Evolutionary conservation across 2,888 invertebrate species (phyloP).

Genomic region (Epistrophella euchroma): DNA sequence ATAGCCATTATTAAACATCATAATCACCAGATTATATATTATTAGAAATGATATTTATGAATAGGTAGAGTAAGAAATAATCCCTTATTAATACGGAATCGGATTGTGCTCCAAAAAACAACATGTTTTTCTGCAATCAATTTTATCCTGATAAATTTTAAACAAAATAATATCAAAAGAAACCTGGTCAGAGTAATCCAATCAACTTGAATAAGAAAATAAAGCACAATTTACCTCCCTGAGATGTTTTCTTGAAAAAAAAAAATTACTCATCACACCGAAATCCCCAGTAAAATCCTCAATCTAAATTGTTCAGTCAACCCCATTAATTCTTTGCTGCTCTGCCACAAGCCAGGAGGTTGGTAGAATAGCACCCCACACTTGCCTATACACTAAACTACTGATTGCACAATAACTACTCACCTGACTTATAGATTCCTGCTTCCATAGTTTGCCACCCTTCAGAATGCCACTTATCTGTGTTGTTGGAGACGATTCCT

Average conservation of each 20-base stretch:
- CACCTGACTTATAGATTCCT: slow-evolving; percentile 86
- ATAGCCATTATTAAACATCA: background rate
- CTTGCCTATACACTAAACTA: slow-evolving; percentile 20
- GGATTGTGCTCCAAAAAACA: background rate
- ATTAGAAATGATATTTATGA: background rate
- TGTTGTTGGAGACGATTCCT: slow-evolving; percentile 86
- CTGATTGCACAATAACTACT: slow-evolving; percentile 74
- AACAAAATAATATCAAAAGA: slow-evolving; percentile 21
- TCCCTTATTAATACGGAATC: background rate
- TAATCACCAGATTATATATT: background rate
- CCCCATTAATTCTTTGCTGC: slow-evolving; percentile 40
- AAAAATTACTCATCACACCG: background rate
- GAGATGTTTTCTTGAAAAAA: slow-evolving; percentile 1
- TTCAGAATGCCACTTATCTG: slow-evolving; percentile 90
- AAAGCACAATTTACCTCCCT: slow-evolving; percentile 11
- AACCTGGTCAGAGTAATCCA: slow-evolving; percentile 23
- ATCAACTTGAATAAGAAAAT: slow-evolving; percentile 31
- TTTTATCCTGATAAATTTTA: slow-evolving; percentile 9
- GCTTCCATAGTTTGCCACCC: slow-evolving; percentile 91
- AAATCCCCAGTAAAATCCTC: slow-evolving; percentile 35
- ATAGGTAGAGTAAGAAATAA: background rate
- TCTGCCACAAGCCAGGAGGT: background rate
- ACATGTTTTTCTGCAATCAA: slow-evolving; percentile 7
- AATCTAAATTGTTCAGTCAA: slow-evolving; percentile 69
- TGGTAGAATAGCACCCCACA: background rate